Conservation (phyloP, 2,113 vertebrate genomes). For the Ictalurus furcatus region DNA sequence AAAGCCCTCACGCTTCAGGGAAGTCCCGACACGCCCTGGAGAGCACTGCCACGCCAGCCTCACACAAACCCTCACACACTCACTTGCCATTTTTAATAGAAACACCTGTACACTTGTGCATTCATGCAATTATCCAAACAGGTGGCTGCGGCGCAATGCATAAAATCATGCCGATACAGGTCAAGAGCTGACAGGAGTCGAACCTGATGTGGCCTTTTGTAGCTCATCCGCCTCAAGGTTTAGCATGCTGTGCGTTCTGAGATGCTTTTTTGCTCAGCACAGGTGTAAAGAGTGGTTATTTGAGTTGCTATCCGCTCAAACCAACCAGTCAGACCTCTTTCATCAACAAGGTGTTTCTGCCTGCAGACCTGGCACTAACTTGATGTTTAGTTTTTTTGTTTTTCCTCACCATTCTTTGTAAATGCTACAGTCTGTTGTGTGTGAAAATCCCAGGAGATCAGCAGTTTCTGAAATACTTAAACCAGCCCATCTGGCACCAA, state of each 20-base stretch:
- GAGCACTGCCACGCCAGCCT: no score
- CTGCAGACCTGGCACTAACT: neutral
- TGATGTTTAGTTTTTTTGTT: neutral
- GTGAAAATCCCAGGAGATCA: neutral
- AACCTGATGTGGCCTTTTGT: neutral
- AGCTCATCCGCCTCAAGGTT: neutral
- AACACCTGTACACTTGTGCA: neutral
- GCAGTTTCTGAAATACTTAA: neutral
- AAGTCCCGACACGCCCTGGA: no score
- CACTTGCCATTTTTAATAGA: neutral
- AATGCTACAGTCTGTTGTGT: neutral
- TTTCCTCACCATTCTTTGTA: neutral
- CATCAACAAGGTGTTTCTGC: neutral
- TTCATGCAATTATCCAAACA: neutral
- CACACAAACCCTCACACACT: neutral
- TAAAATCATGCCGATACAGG: no score
- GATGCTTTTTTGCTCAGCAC: neutral
- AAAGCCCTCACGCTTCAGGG: no score
- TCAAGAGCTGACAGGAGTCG: neutral
- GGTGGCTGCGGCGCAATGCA: no score
- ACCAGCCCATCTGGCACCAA: neutral
- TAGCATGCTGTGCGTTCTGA: neutral
- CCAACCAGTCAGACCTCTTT: neutral
- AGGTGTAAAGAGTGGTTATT: neutral
- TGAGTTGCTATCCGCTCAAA: neutral